Evolutionary conservation across 2,888 invertebrate genomes (phyloP).

Genomic region (Stratiomys singularior): DNA sequence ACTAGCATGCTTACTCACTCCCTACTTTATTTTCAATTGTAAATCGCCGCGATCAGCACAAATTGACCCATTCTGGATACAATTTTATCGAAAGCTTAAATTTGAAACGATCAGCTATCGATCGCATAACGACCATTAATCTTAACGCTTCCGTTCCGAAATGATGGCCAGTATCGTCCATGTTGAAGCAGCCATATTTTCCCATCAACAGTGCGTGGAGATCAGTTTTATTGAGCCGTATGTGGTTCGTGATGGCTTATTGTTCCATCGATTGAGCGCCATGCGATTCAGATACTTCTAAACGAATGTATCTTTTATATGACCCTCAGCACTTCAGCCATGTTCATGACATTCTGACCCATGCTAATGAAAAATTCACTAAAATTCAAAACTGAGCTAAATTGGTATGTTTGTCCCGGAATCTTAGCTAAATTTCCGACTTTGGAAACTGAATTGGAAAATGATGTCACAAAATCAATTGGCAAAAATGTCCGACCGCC

Average conservation of each 20-base stretch:
- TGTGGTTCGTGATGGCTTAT: background rate
- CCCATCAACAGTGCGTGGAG: background rate
- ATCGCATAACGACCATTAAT: slow-evolving; percentile 46
- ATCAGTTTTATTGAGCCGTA: background rate
- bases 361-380: too few relatives aligned
- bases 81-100: slow-evolving; percentile 32
- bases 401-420: too few relatives aligned
- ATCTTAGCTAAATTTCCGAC: too few relatives aligned
- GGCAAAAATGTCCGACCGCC: too few relatives aligned
- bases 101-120: slow-evolving; percentile 39
- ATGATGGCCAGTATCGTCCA: background rate
- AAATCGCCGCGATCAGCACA: slow-evolving; percentile 25
- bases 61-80: slow-evolving; percentile 33
- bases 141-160: slow-evolving; percentile 45
- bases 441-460: too few relatives aligned
- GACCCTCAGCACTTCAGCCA: too few relatives aligned
- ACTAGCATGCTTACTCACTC: slow-evolving; percentile 24
- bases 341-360: too few relatives aligned
- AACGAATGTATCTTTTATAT: too few relatives aligned
- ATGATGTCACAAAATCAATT: too few relatives aligned
- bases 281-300: too few relatives aligned
- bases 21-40: slow-evolving; percentile 18
- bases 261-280: too few relatives aligned
- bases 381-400: too few relatives aligned
- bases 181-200: background rate